phyloP scores from a whole-genome alignment of 2,797 vertebrate genomes.

The Megaceryle alcyon region DNA sequence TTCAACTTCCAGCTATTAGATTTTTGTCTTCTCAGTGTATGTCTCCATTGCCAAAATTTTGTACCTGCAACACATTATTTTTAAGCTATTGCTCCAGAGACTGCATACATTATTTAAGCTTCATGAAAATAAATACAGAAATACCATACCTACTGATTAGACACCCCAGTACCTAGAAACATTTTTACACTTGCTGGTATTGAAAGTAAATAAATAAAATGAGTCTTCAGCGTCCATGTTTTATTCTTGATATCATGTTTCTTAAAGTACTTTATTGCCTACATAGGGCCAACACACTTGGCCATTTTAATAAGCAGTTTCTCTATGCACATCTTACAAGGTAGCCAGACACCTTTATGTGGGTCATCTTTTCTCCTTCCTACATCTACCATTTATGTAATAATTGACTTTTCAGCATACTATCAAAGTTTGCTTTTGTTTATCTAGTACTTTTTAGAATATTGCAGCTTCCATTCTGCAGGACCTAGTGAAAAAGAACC shows the following conservation, averaged over 20 bases:
- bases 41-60: not conserved
- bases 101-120: not conserved
- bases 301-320: not conserved
- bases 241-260: not conserved
- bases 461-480: not conserved
- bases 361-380: not conserved
- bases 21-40: not conserved
- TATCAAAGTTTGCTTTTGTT: not conserved
- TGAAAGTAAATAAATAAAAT: not conserved
- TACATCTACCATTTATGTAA: not conserved
- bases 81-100: not conserved
- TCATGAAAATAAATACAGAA: not conserved
- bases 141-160: not conserved
- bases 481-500: not conserved
- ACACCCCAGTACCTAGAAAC: not conserved
- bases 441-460: not conserved
- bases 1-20: not conserved
- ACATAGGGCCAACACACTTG: not conserved
- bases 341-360: not conserved
- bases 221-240: not conserved
- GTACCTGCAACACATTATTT: not conserved
- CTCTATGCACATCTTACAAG: not conserved
- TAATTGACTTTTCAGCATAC: not conserved
- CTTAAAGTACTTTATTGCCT: not conserved
- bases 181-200: not conserved